A percentile compares a stretch with the other conserved stretches of the same genome.
Conservation (phyloP, 2,888 invertebrate species). For the Galeruca laticollis region DNA sequence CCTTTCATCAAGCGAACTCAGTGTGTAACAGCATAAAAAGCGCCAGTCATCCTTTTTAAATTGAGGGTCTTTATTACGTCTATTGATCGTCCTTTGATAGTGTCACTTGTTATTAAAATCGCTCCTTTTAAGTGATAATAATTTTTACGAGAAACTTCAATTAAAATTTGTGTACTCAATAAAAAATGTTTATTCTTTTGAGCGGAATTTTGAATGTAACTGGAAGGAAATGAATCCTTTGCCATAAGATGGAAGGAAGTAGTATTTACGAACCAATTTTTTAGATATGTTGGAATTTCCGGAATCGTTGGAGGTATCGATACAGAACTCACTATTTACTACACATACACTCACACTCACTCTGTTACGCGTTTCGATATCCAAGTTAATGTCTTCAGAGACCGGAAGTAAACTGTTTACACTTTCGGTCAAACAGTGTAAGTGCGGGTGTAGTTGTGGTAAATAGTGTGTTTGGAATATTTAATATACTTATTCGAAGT, state of each 20-base stretch:
- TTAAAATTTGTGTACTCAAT: conserved; percentile 7
- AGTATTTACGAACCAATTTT: not conserved
- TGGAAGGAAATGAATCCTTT: not conserved
- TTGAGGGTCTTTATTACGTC: conserved; percentile 52
- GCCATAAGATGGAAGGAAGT: too few relatives aligned
- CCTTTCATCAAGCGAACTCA: conserved; percentile 39
- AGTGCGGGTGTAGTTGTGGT: too few relatives aligned
- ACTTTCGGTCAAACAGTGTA: too few relatives aligned
- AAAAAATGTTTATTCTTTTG: not conserved
- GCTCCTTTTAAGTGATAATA: conserved; percentile 36
- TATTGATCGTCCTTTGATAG: conserved; percentile 51
- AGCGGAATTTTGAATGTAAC: not conserved
- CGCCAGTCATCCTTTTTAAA: conserved; percentile 50
- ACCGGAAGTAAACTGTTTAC: too few relatives aligned
- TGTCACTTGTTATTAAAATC: conserved; percentile 49
- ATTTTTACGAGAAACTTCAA: conserved; percentile 24
- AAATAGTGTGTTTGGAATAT: too few relatives aligned
- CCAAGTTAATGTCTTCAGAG: too few relatives aligned
- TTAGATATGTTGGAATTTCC: too few relatives aligned
- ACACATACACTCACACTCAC: too few relatives aligned
- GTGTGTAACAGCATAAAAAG: conserved; percentile 33
- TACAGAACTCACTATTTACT: too few relatives aligned
- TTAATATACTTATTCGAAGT: too few relatives aligned
- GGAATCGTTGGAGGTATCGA: too few relatives aligned
- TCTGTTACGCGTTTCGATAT: too few relatives aligned